Percentiles rank a stretch among this genome's conserved stretches.
These are phyloP conservation scores for Notolabrus celidotus DNA, from an alignment of 2,797 vertebrate species.

Conservation along the genomic window DNA sequence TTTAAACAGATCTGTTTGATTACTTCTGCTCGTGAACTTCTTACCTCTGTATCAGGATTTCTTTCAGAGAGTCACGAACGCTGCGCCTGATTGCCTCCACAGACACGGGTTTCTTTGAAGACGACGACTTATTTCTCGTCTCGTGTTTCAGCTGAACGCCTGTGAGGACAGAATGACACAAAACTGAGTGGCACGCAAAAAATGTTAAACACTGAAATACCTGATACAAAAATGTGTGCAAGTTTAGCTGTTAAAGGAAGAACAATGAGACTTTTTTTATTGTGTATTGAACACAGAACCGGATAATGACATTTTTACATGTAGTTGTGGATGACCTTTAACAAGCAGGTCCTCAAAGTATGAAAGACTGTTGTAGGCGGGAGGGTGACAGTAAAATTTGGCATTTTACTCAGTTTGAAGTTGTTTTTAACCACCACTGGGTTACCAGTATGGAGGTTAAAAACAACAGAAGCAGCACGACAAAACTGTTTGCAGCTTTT, in stretches of 20 bases:
- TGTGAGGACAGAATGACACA: slow-evolving; percentile 60
- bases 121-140: slow-evolving; percentile 87
- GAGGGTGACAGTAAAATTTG: background rate
- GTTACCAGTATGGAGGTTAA: background rate
- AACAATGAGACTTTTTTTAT: background rate
- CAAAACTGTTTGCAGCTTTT: slow-evolving; percentile 6
- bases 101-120: slow-evolving; percentile 91
- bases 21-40: slow-evolving; percentile 2
- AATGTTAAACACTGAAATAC: background rate
- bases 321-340: background rate
- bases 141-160: slow-evolving; percentile 88
- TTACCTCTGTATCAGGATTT: slow-evolving; percentile 96
- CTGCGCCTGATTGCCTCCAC: slow-evolving; percentile 96
- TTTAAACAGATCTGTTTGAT: background rate
- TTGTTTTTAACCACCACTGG: background rate
- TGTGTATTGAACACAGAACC: slow-evolving; percentile 11
- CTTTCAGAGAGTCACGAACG: slow-evolving; percentile 95
- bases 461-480: background rate
- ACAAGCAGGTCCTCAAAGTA: background rate
- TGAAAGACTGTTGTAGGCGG: background rate
- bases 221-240: background rate
- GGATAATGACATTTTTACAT: background rate
- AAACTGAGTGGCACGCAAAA: slow-evolving; percentile 4
- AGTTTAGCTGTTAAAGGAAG: background rate
- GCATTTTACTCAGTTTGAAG: background rate